A percentile compares a stretch with the other conserved stretches of the same genome.
Conservation (phyloP, 2,797 vertebrate species). For the Iguana delicatissima region DNA sequence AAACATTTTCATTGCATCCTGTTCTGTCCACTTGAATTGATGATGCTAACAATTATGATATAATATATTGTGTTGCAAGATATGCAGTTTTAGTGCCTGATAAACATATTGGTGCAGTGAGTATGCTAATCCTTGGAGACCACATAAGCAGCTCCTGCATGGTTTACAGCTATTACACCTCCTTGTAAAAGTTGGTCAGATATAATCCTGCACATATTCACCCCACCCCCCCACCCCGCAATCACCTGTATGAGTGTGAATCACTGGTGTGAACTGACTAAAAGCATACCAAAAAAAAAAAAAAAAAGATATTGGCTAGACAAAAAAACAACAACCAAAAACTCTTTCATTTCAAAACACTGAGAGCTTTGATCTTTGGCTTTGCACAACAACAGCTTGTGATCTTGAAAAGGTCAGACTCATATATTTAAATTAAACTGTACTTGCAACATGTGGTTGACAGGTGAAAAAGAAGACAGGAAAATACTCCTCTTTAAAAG, state of each 20-base stretch:
- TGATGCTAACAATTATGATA: no score
- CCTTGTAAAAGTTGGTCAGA: background rate
- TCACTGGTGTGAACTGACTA: background rate
- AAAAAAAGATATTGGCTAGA: conserved; percentile 27
- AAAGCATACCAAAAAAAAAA: background rate
- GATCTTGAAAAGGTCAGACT: conserved; percentile 65
- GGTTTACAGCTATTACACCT: background rate
- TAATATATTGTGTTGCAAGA: background rate
- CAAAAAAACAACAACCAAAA: conserved; percentile 33
- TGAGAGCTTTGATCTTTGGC: conserved; percentile 72
- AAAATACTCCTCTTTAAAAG: conserved; percentile 42
- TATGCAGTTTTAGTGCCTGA: background rate
- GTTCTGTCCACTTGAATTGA: background rate
- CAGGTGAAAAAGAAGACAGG: conserved; percentile 42
- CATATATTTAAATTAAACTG: conserved; percentile 64
- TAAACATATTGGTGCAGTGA: background rate
- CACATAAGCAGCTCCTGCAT: background rate
- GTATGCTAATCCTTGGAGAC: background rate
- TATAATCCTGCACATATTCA: background rate
- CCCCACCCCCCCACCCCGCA: no score
- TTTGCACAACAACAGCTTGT: conserved; percentile 65
- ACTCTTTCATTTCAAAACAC: conserved; percentile 45
- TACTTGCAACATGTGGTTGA: conserved; percentile 59
- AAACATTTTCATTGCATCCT: background rate
- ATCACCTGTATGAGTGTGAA: no score